Percentiles rank a stretch among this genome's conserved stretches.
phyloP scores from a whole-genome alignment of 2,888 invertebrate genomes.

The Priocnemis perturbator region DNA sequence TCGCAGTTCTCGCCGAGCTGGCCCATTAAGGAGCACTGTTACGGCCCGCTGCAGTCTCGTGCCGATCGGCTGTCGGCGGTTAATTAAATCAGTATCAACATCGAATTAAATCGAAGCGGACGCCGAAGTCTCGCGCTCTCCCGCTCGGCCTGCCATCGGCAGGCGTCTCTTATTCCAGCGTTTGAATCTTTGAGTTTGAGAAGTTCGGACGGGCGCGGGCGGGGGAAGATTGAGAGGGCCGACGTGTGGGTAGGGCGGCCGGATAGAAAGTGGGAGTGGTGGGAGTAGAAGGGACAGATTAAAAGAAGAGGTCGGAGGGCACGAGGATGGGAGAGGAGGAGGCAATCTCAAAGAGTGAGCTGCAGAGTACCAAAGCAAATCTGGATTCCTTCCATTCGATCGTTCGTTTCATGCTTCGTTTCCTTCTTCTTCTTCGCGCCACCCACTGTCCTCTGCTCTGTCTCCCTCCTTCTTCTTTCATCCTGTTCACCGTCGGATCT shows the following conservation, averaged over 20 bases:
- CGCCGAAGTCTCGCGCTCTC: too few species aligned
- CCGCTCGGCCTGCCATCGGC: slow-evolving; percentile 23
- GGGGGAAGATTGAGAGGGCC: slow-evolving; percentile 1
- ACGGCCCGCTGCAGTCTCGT: neutral
- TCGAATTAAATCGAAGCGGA: slow-evolving; percentile 59
- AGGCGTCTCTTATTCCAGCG: too few species aligned
- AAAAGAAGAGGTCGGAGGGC: slow-evolving; percentile 3
- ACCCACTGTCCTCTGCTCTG: slow-evolving; percentile 22
- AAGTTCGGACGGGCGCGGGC: slow-evolving; percentile 5
- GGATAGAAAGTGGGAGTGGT: slow-evolving; percentile 8
- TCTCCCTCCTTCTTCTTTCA: slow-evolving; percentile 25
- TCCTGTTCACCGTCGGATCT: slow-evolving; percentile 46
- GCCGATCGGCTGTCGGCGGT: slow-evolving; percentile 37
- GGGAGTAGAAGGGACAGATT: slow-evolving; percentile 16
- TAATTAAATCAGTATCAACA: slow-evolving; percentile 64
- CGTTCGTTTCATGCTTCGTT: slow-evolving; percentile 37
- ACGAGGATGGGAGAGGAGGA: neutral
- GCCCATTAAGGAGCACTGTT: slow-evolving; percentile 35
- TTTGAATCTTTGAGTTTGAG: neutral
- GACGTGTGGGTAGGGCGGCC: slow-evolving; percentile 9
- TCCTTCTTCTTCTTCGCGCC: slow-evolving; percentile 36
- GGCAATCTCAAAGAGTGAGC: neutral
- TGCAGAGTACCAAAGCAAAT: slow-evolving; percentile 42
- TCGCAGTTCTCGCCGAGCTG: neutral
- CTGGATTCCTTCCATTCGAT: slow-evolving; percentile 34